Evolutionary conservation across 2,113 vertebrate species (phyloP), one percentile per base, ranked within the genome.

Genomic region (Psittacula cyanocephala): DNA sequence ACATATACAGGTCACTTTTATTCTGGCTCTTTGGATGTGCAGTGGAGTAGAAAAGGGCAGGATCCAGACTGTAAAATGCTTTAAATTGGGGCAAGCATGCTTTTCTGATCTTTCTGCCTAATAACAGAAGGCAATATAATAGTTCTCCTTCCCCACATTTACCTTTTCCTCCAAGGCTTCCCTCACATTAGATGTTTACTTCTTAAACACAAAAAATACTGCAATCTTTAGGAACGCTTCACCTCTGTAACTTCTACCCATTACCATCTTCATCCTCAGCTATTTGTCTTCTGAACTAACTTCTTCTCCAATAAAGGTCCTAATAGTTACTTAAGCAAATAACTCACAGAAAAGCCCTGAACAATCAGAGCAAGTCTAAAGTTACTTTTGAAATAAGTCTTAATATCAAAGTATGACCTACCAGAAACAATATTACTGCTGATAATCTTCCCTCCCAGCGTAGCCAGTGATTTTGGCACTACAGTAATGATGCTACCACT

Each of bases 401-500:
- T 33, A 39, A 44, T 20, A 77, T 10, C 28, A 24, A 81, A 63
- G 10, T 22, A 85, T 78, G 92, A 59, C 98, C 96, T 98, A 99
- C 99, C 99, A 59, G 99, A 99, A 94, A 99, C 99, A 37, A 99
- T 99, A 97, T 98, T 99, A 97, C 99, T 99, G 98, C 98, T 99
- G 98, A 99, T 99, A 95, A 99, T 99, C 97, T 99, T 99, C 83
- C 99, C 99, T 6, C 99, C 99, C 47, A 99, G 97, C 0, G 99
- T 99, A 62, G 99, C 99, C 94, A 99, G 98, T 13, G 99, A 99
- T 96, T 99, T 99, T 64, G 99, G 99, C 46, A 99, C 99, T 43
- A 99, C 99, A 0, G 99, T 99, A 93, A 99, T 99, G 97, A 99
- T 99, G 98, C 99, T 99, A 44, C 99, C 99, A 37, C 99, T 99